Evolutionary conservation across 2,888 invertebrate genomes (phyloP).

Genomic region (Sphecodes monilicornis): DNA sequence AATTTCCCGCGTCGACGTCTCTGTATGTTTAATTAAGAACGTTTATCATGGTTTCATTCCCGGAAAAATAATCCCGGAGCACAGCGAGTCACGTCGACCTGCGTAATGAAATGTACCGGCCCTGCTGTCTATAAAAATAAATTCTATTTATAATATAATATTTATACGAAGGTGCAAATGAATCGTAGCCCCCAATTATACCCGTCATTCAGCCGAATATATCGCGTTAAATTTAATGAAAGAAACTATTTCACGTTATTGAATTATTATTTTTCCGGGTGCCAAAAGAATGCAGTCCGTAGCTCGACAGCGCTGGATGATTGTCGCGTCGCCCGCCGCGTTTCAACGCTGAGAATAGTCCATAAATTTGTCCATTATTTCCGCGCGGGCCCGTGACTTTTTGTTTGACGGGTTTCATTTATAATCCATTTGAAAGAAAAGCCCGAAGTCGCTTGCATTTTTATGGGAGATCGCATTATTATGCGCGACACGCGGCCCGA

Average conservation of each 20-base stretch:
- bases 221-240: neutral
- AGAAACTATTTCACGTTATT: neutral
- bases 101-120: neutral
- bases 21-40: constrained; percentile 8
- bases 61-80: neutral
- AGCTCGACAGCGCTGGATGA: neutral
- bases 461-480: constrained; percentile 45
- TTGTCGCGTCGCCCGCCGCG: neutral
- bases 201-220: neutral
- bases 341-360: neutral
- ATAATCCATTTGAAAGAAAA: constrained; percentile 53
- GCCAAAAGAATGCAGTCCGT: neutral
- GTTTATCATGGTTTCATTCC: neutral
- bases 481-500: constrained; percentile 63
- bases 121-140: neutral
- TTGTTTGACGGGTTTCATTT: constrained; percentile 42
- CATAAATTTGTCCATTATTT: constrained; percentile 39
- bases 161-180: neutral
- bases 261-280: constrained; percentile 26
- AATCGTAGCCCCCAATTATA: neutral
- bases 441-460: constrained; percentile 42
- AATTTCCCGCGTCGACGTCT: neutral
- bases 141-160: constrained; percentile 16
- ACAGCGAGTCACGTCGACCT: neutral
- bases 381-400: constrained; percentile 36